Evolutionary conservation across 2,113 vertebrate species (phyloP).

Genomic region (Lichenostomus cassidix): DNA sequence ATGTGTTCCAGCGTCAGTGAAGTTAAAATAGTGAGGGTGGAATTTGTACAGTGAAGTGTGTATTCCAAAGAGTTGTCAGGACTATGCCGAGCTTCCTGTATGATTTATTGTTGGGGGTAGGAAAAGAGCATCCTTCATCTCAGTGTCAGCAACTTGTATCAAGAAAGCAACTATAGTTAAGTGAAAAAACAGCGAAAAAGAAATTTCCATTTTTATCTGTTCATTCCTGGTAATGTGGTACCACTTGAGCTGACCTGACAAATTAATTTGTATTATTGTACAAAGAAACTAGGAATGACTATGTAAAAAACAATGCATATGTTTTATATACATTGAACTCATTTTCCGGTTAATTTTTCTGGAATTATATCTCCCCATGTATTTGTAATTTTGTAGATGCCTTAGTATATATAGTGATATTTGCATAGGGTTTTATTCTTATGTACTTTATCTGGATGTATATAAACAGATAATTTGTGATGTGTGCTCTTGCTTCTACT

Average conservation of each 20-base stretch:
- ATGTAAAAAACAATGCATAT: not conserved
- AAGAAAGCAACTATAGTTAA: not conserved
- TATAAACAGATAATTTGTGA: not conserved
- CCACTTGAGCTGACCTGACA: not conserved
- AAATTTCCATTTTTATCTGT: not conserved
- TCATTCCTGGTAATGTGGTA: not conserved
- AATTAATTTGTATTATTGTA: not conserved
- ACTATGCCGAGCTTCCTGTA: not conserved
- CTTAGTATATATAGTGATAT: not conserved
- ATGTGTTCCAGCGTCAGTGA: not conserved
- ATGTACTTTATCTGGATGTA: not conserved
- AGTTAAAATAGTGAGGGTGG: not conserved
- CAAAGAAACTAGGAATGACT: not conserved
- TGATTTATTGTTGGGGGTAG: not conserved
- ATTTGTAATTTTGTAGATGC: not conserved
- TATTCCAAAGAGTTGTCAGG: not conserved
- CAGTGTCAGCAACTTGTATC: not conserved
- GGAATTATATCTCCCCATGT: not conserved
- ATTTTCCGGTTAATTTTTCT: not conserved
- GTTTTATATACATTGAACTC: not conserved
- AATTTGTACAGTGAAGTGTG: not conserved
- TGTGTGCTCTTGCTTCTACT: not conserved
- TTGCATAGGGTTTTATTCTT: not conserved
- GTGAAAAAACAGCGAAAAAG: not conserved
- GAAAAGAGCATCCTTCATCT: not conserved